Base-by-base conservation (phyloP, 1,140 invertebrate species). In the Zophobas atratus region DNA sequence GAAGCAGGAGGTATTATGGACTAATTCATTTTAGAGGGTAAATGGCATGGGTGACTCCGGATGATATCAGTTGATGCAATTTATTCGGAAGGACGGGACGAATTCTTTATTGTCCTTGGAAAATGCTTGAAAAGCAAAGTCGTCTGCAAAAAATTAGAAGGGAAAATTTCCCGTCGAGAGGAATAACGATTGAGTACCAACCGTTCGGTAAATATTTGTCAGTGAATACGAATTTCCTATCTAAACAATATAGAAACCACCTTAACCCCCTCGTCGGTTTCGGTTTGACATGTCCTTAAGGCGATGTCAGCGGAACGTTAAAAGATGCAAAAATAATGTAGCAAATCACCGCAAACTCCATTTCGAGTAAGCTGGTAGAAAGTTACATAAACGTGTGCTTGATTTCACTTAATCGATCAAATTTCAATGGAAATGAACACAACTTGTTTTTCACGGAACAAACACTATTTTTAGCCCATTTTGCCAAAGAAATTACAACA, bases 181-280 rank as follows among this genome's bases (percentile, higher is more conserved):
- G 39, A 1, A 43, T 20, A 67, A 8, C 38, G 2, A 46, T 67
- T 43, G 4, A n/a, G 36, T 8, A 6, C 57, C 55, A 39, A 63
- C 39, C 57, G 57, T 41, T 67, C 39, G 39, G 60, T 43, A 46
- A 67, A 67, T 67, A 67, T 67, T 67, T 67, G 60, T 43, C 60
- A 67, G 60, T 43, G 39, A 67, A 43, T 67, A 67, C 60, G 38
- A 41, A 39, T 67, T 67, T 67, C 60, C 60, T 67, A 39, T 43
- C 41, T 67, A 67, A 67, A 67, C 60, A 67, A 67, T 67, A 67
- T 67, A 20, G 38, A 67, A 67, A 36, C 60, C 60, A 67, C 60
- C 6, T 67, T 67, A 43, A 43, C 20, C 41, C 4, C 43, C 5
- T 67, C n/a, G n/a, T 51, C 49, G 4, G 3, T 51, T 0, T 20